phyloP scores from a whole-genome alignment of 2,113 vertebrate species.

The Myrmecobius fasciatus region DNA sequence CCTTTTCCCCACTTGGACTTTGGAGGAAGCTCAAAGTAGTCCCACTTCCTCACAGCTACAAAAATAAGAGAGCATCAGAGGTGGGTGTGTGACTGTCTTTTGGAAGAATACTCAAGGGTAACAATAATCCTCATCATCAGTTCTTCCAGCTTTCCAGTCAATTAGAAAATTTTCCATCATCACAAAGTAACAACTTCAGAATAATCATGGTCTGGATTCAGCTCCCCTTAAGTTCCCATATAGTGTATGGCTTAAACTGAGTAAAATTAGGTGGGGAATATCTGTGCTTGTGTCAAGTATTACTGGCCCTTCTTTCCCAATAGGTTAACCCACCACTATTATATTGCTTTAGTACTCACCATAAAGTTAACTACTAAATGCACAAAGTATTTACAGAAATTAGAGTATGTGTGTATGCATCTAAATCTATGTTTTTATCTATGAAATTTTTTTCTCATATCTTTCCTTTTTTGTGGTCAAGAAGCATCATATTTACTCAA shows the following conservation, averaged over 20 bases:
- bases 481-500: too few species aligned
- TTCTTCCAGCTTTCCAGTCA: not conserved
- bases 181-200: not conserved
- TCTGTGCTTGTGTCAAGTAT: not conserved
- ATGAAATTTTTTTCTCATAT: too few species aligned
- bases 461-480: too few species aligned
- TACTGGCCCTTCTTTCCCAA: too few species aligned
- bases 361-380: not conserved
- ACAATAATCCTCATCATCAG: too few species aligned
- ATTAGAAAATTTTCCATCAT: not conserved
- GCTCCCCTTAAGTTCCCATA: not conserved
- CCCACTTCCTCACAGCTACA: not conserved
- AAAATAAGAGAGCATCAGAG: not conserved
- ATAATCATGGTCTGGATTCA: not conserved
- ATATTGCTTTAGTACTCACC: not conserved
- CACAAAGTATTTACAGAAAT: too few species aligned
- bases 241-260: not conserved
- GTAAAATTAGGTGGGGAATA: not conserved
- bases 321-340: not conserved
- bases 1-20: not conserved
- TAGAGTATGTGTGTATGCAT: too few species aligned
- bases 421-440: too few species aligned
- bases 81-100: too few species aligned
- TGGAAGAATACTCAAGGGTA: too few species aligned
- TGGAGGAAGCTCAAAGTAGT: not conserved